Percentiles rank a stretch among this genome's conserved stretches.
Conservation (phyloP, 2,797 vertebrate species). For the Galaxias olidus region DNA sequence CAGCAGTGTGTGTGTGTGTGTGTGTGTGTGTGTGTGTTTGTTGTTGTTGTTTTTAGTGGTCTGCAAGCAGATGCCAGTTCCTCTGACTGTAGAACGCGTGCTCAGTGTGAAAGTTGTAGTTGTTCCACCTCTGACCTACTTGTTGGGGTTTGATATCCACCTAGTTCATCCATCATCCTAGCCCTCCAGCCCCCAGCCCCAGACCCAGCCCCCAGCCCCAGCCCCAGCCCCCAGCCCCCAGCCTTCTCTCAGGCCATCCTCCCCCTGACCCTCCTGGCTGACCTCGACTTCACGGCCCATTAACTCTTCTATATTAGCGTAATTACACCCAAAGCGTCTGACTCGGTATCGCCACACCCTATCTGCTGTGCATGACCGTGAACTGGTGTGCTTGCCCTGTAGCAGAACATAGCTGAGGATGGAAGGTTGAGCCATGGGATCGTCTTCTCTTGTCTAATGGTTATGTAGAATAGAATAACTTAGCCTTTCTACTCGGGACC, state of each 20-base stretch:
- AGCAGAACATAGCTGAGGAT: neutral
- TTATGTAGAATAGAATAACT: too few relatives aligned
- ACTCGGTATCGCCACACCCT: slow-evolving; percentile 30
- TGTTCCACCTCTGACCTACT: slow-evolving; percentile 28
- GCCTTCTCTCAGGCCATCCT: slow-evolving; percentile 8
- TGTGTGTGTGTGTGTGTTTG: slow-evolving; percentile 43
- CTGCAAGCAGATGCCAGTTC: slow-evolving; percentile 13
- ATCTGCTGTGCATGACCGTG: slow-evolving; percentile 1
- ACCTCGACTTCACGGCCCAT: slow-evolving; percentile 50
- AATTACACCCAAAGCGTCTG: slow-evolving; percentile 49
- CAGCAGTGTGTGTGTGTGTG: neutral
- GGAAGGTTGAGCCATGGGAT: too few relatives aligned
- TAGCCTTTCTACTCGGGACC: too few relatives aligned
- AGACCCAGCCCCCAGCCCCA: neutral
- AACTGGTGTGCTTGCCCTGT: neutral
- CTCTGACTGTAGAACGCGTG: slow-evolving; percentile 13
- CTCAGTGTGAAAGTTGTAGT: slow-evolving; percentile 38
- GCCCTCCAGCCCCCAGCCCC: slow-evolving; percentile 13
- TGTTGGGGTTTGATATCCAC: slow-evolving; percentile 21
- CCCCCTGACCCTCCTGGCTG: slow-evolving; percentile 20
- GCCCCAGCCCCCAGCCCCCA: neutral
- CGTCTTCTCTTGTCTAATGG: too few relatives aligned
- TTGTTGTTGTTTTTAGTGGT: slow-evolving; percentile 16
- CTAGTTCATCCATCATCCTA: slow-evolving; percentile 49
- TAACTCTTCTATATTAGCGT: slow-evolving; percentile 58